A percentile compares a stretch with the other conserved stretches of the same genome.
These are phyloP conservation scores for Spheniscus mendiculus DNA, from an alignment of 2,113 vertebrate genomes.

Conservation along the genomic window DNA sequence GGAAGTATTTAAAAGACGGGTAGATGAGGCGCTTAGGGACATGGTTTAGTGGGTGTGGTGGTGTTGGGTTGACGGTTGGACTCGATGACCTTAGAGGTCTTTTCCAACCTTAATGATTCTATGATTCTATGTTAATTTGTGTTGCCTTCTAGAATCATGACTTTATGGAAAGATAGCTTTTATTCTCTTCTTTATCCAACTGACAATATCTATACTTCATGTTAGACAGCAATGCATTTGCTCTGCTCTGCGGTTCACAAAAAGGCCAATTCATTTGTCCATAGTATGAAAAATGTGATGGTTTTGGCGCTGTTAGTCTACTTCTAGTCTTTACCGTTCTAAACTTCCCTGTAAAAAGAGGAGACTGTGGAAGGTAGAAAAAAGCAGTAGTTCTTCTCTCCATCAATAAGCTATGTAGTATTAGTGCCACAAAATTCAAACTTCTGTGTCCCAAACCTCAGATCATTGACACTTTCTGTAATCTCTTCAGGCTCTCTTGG, in stretches of 20 bases:
- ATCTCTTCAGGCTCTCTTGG: conserved; percentile 83
- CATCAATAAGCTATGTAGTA: not conserved
- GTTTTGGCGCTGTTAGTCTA: not conserved
- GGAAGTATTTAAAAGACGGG: no score
- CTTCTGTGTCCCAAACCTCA: not conserved
- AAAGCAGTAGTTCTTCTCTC: not conserved
- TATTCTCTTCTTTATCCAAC: not conserved
- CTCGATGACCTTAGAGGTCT: no score
- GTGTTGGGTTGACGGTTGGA: no score
- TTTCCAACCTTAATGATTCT: no score
- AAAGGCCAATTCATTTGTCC: not conserved
- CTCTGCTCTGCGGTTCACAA: not conserved
- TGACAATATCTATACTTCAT: not conserved
- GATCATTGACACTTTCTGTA: fast-evolving
- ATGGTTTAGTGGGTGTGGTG: no score
- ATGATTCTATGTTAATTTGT: not conserved
- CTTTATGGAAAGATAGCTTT: not conserved
- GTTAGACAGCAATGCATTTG: not conserved
- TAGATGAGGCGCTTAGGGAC: no score
- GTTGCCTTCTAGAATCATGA: not conserved
- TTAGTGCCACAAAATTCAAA: not conserved
- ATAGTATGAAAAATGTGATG: not conserved
- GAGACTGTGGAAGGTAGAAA: not conserved
- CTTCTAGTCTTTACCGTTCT: not conserved
- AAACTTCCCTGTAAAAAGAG: not conserved